Conservation (phyloP, 2,113 vertebrate species). For the Girardinichthys multiradiatus region DNA sequence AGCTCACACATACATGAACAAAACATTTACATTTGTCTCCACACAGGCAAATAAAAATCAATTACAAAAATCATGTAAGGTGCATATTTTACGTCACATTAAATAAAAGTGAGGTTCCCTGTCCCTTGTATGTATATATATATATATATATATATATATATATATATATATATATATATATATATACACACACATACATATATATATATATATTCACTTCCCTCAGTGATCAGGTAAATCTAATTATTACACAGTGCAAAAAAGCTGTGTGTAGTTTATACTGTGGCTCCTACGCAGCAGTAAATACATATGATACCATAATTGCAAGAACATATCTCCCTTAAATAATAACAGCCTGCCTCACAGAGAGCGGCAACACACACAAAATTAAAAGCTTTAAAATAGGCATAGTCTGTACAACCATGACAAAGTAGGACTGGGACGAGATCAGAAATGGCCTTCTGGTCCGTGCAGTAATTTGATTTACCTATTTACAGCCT, state of each 20-base stretch:
- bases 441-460: conserved; percentile 44
- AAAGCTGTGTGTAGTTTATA: conserved; percentile 77
- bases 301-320: conserved; percentile 80
- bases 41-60: conserved; percentile 83
- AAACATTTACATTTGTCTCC: conserved; percentile 83
- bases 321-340: conserved; percentile 77
- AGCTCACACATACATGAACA: conserved; percentile 86
- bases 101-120: conserved; percentile 79
- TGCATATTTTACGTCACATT: conserved; percentile 84
- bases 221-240: conserved; percentile 76
- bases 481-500: conserved; percentile 45
- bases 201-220: conserved; percentile 37
- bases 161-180: too few relatives aligned
- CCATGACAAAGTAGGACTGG: conserved; percentile 37
- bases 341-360: conserved; percentile 69
- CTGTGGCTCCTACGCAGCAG: conserved; percentile 78
- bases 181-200: too few relatives aligned
- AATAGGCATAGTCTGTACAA: conserved; percentile 67
- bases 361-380: conserved; percentile 52
- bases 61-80: conserved; percentile 85
- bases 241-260: conserved; percentile 82
- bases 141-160: too few relatives aligned
- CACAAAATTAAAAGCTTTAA: conserved; percentile 74
- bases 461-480: conserved; percentile 25
- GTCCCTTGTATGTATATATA: conserved; percentile 55